phyloP scores from a whole-genome alignment of 2,797 vertebrate genomes.

The Melanotaenia parkinsoni region DNA sequence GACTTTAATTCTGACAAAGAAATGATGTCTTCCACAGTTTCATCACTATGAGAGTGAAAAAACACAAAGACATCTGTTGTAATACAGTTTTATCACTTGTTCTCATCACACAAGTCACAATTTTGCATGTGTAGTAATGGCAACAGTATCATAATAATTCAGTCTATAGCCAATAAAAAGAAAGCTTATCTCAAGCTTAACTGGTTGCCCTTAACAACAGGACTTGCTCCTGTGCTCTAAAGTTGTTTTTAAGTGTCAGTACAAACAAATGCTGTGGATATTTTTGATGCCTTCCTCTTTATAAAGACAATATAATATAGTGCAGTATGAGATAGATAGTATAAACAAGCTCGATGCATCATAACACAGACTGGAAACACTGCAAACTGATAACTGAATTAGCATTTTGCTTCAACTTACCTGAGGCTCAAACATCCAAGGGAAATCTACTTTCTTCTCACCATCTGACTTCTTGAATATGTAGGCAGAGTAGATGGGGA shows the following conservation, averaged over 20 bases:
- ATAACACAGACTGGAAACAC: background rate
- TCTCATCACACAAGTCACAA: background rate
- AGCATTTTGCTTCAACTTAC: slow-evolving; percentile 43
- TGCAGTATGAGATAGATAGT: background rate
- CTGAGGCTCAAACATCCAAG: slow-evolving; percentile 84
- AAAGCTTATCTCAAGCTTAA: slow-evolving; percentile 32
- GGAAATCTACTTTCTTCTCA: slow-evolving; percentile 80
- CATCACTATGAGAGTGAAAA: too few relatives aligned
- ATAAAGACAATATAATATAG: background rate
- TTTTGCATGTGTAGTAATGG: slow-evolving; percentile 22
- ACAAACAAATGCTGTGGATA: background rate
- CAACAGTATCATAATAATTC: slow-evolving; percentile 8
- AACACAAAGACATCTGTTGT: too few relatives aligned
- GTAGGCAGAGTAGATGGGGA: slow-evolving; percentile 80
- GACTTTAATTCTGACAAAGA: too few relatives aligned
- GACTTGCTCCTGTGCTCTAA: background rate
- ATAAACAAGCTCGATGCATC: background rate
- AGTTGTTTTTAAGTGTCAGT: background rate
- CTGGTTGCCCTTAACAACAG: slow-evolving; percentile 2
- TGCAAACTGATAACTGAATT: too few relatives aligned
- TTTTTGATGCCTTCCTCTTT: background rate
- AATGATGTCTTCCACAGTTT: too few relatives aligned
- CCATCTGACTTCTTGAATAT: slow-evolving; percentile 81
- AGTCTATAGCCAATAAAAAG: slow-evolving; percentile 22
- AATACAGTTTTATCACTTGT: background rate